A percentile compares a stretch with the other conserved stretches of the same genome.
Evolutionary conservation across 2,888 invertebrate species (phyloP).

Genomic region (Sericinus montela): DNA sequence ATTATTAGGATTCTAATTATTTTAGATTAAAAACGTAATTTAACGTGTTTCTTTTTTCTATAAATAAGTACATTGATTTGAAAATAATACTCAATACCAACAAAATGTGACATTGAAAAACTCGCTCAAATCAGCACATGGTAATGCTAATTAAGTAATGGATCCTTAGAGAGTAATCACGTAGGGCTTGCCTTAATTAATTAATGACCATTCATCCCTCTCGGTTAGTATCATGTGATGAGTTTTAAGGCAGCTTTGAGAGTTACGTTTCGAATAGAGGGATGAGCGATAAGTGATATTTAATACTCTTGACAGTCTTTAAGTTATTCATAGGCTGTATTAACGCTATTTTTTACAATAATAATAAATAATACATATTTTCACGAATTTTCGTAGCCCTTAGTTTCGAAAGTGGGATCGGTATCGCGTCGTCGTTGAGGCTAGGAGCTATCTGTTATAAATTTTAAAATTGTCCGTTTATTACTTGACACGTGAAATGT

Average conservation of each 20-base stretch:
- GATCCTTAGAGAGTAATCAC: constrained; percentile 60
- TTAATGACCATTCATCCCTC: constrained; percentile 69
- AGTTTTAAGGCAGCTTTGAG: constrained; percentile 41
- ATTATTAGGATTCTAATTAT: too few species aligned
- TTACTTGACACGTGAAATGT: too few species aligned
- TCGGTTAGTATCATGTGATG: constrained; percentile 52
- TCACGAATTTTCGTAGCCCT: too few species aligned
- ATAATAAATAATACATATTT: too few species aligned
- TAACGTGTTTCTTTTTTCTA: too few species aligned
- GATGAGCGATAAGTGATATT: constrained; percentile 16
- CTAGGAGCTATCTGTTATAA: too few species aligned
- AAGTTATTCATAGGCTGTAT: too few species aligned
- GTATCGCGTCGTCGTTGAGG: too few species aligned
- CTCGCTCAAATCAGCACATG: constrained; percentile 42
- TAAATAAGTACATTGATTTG: not conserved
- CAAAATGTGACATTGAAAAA: constrained; percentile 23
- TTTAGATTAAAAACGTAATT: too few species aligned
- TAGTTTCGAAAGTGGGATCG: too few species aligned
- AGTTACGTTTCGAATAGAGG: constrained; percentile 18
- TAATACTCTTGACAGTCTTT: constrained; percentile 10
- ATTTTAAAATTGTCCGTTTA: too few species aligned
- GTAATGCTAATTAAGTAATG: constrained; percentile 73
- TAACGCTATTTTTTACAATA: too few species aligned
- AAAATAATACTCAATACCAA: not conserved
- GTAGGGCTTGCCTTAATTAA: constrained; percentile 72